Evolutionary conservation across 2,113 vertebrate species (phyloP), one percentile per base, ranked within the genome.

Genomic region (Motacilla tschutschensis): DNA sequence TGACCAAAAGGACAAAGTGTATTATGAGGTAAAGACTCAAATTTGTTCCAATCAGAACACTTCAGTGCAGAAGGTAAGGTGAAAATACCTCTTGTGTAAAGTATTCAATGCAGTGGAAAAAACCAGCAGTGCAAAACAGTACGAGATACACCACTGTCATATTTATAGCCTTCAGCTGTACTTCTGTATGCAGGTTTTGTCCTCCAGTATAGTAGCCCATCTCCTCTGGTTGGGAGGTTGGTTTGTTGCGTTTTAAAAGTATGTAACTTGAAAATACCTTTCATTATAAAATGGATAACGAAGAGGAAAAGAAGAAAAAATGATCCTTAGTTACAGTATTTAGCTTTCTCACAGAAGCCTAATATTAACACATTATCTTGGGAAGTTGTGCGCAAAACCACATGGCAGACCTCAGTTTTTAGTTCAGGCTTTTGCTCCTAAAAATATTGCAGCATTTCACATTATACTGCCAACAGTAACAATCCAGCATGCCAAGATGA

Each of bases 251-350:
- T 58, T 89, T 59, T 50, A 53, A 67, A 66, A 78, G 10, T 62
- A 20, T 35, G 26, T 46, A 58, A 58, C 10, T 60, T 44, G n/a
- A 43, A 62, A 63, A 70, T 10, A 5, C 1, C 8, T 47, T 73
- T 74, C 14, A 28, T 79, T 63, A 28, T 54, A 36, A 75, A 85
- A 31, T 13, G 3, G 10, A 38, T 22, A 57, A 73, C 24, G 6
- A 72, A 64, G 11, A 62, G 4, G 12, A 85, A 79, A 70, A n/a
- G 8, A 58, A 57, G 1, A 5, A 71, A 58, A 83, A 36, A 12
- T 6, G 0, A 20, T 26, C 6, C 6, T 46, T 18, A 46, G 20
- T 54, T 63, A 36, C 1, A 0, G 3, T 33, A 33, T 58, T 4
- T 31, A 57, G 12, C 6, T 71, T 74, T 66, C 44, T 64, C 15